phyloP scores from a whole-genome alignment of 1,140 invertebrate species.

The Pogonomyrmex barbatus region DNA sequence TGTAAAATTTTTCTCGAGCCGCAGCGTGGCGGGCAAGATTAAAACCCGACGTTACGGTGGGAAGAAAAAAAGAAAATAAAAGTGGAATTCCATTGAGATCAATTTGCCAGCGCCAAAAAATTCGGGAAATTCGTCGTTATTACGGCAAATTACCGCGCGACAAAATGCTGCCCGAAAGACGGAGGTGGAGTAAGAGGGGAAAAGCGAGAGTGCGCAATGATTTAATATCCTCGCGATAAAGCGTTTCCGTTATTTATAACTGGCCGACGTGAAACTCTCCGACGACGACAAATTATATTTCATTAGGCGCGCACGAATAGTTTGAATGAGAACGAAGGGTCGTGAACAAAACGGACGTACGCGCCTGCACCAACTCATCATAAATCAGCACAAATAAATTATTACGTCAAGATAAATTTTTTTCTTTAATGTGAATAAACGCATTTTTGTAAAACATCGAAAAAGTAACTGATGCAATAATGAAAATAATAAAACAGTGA shows the following conservation, averaged over 20 bases:
- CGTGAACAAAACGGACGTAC: constrained; percentile 45
- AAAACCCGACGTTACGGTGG: constrained; percentile 49
- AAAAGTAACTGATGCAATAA: neutral
- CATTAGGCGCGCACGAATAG: constrained; percentile 53
- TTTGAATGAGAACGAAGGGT: constrained; percentile 46
- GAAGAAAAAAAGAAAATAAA: constrained; percentile 22
- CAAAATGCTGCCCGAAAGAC: constrained; percentile 41
- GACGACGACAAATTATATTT: constrained; percentile 67
- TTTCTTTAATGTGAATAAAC: constrained; percentile 6
- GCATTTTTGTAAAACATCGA: neutral
- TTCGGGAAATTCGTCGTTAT: constrained; percentile 60
- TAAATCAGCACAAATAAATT: constrained; percentile 54
- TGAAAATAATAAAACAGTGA: neutral
- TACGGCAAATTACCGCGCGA: constrained; percentile 49
- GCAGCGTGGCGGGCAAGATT: constrained; percentile 36
- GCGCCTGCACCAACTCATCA: constrained; percentile 18
- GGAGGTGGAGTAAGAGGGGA: neutral
- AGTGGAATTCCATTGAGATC: constrained; percentile 56
- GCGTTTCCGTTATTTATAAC: constrained; percentile 68
- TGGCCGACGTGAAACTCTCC: constrained; percentile 39
- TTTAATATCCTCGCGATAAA: constrained; percentile 65
- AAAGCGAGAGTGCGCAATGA: constrained; percentile 32
- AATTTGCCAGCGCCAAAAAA: constrained; percentile 44
- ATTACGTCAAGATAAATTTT: constrained; percentile 27
- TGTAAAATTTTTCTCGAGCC: constrained; percentile 50